Evolutionary conservation across 1,140 invertebrate species (phyloP), one percentile per base, ranked within the genome.

Genomic region (Scaptomyza graminum): DNA sequence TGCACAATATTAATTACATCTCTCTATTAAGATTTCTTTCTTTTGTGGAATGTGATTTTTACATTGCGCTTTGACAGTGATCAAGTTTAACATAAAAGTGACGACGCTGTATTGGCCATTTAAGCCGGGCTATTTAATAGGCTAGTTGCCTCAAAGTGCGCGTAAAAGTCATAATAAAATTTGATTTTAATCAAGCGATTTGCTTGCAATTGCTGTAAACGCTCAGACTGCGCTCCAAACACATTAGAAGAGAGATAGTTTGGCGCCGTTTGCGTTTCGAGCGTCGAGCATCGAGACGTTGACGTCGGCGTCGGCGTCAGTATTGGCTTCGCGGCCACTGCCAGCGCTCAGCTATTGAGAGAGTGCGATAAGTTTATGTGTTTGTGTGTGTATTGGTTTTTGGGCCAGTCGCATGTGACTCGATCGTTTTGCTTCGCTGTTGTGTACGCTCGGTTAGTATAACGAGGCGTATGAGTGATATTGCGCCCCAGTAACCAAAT

Each of bases 161-260:
- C 37, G 52, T 60, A 57, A 87, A 82, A 64, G 78, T 65, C 75
- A 79, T 87, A 82, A 67, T 76, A 66, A 74, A 77, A 73, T 60
- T 66, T 46, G 41, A 34, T 88, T 74, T 78, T 87, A 87, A 87
- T 87, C 83, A 88, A 74, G n/a, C 79, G 75, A 87, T 87, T 87
- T 87, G 68, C 64, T 87, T 87, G 83, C 83, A 83, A 50, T 54
- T 54, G 69, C 60, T 70, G 83, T 88, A 47, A 68, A 74, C 51
- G 28, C 7, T 57, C 31, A 9, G 31, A 66, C 37, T 54, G 47
- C 50, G 72, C 47, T 22, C 34, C 22, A 41, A 50, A 50, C 50
- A 80, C 70, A 37, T 79, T 64, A 59, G 64, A 56, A 62, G 64
- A 81, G 70, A 70, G 61, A 57, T 56, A 74, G 44, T 75, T 60